phyloP scores from a whole-genome alignment of 2,797 vertebrate genomes.

The Epinephelus malabaricus region DNA sequence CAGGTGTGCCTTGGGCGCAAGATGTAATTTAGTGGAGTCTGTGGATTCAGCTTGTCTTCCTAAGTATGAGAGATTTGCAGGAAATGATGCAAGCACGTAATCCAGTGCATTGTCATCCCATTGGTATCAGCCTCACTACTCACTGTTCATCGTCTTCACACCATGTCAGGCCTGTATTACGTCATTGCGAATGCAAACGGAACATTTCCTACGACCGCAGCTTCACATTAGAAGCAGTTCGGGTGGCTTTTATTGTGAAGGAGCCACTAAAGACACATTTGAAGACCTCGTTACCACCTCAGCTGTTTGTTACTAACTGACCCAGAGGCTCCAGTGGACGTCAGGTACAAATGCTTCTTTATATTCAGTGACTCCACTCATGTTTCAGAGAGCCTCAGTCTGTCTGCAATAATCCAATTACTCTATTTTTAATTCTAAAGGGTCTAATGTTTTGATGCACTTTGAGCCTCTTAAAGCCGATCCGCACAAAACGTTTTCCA shows the following conservation, averaged over 20 bases:
- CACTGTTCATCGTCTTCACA: too few relatives aligned
- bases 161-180: too few relatives aligned
- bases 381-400: not conserved
- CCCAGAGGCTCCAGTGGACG: not conserved
- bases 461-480: slow-evolving; percentile 41
- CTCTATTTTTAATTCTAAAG: slow-evolving; percentile 27
- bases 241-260: not conserved
- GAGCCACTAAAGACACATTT: not conserved
- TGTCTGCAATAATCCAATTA: not conserved
- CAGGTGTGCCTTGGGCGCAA: too few relatives aligned
- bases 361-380: not conserved
- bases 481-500: slow-evolving; percentile 44
- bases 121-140: too few relatives aligned
- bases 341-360: too few relatives aligned
- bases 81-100: not conserved
- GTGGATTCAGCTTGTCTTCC: too few relatives aligned
- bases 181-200: too few relatives aligned
- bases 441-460: slow-evolving; percentile 47
- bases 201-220: not conserved
- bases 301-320: not conserved
- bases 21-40: too few relatives aligned
- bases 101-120: not conserved
- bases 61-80: not conserved
- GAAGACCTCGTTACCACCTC: not conserved
- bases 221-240: not conserved